Evolutionary conservation across 2,888 invertebrate genomes (phyloP), one percentile per base, ranked within the genome.

Genomic region (Odontomyia ornata): DNA sequence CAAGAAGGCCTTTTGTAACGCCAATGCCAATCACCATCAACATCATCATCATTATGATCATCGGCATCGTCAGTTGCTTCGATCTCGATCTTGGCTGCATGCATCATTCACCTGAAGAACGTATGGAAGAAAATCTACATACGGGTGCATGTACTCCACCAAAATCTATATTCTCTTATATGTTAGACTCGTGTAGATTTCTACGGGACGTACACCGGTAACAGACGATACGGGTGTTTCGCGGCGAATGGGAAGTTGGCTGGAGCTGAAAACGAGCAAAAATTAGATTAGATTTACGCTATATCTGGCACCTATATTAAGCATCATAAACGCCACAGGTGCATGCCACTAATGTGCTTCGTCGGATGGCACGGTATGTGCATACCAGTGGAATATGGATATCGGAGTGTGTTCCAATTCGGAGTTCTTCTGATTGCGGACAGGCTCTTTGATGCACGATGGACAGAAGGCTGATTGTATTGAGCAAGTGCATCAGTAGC

Each of bases 21-120:
- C 46, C 69, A 47, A 46, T 69, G 46, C 69, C 69, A 69, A 81
- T 83, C 80, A 77, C 80, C 82, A 81, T 82, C 82, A 82, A 82
- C 80, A 79, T 79, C 78, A 73, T 77, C 80, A 79, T 78, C 78
- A 78, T 78, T 78, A 71, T 79, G 79, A 80, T 81, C 81, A 77
- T 77, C 80, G 80, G 76, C 75, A 73, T 75, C 56, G 75, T 76
- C 76, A 65, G 77, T 77, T 75, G 78, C 73, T 71, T 75, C 69
- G 36, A 75, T 9, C 73, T 64, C 43, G 75, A 64, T 7, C 23
- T 2, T 30, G 15, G 13, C 15, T 64, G n/a, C n/a, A 30, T 60
- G 3, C 25, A 60, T 21, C 57, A 60, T 23, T 52, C 57, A 25
- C 25, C 13, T 60, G 21, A 2, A 5, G 4, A 9, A 60, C 36